Evolutionary conservation across 1,140 invertebrate genomes (phyloP).

Genomic region (Aphelinus certus): DNA sequence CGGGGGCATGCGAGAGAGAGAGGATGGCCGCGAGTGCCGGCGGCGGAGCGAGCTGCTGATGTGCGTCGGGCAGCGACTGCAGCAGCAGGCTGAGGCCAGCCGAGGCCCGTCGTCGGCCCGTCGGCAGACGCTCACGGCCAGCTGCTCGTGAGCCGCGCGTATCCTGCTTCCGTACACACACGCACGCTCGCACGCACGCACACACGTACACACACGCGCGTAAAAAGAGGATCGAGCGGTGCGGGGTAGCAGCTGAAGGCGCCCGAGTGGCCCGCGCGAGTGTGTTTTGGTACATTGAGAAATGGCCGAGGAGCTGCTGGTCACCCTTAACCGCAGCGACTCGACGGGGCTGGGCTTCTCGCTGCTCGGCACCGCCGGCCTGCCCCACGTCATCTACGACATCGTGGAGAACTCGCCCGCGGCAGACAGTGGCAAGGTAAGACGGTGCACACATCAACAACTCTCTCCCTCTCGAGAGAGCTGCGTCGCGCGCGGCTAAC

Average conservation of each 20-base stretch:
- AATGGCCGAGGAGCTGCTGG: constrained; percentile 82
- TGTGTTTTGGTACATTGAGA: neutral
- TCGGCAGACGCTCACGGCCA: too few relatives aligned
- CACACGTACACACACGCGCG: neutral
- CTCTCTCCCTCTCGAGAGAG: too few relatives aligned
- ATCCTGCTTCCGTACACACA: too few relatives aligned
- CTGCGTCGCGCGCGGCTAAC: too few relatives aligned
- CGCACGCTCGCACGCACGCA: too few relatives aligned
- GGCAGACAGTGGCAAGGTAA: constrained; percentile 87
- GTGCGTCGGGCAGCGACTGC: neutral
- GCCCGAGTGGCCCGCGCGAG: neutral
- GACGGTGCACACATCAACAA: constrained; percentile 39
- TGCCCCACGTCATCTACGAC: constrained; percentile 91
- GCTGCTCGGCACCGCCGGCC: constrained; percentile 84
- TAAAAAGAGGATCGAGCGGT: neutral
- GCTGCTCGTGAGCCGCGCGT: too few relatives aligned
- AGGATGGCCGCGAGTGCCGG: neutral
- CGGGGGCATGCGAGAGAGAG: constrained; percentile 1
- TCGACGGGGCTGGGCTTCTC: constrained; percentile 89
- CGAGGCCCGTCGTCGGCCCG: neutral
- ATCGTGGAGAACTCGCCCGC: constrained; percentile 91
- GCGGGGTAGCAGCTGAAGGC: neutral
- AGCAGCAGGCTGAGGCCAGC: neutral
- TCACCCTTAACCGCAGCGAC: constrained; percentile 83
- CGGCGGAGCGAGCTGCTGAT: neutral